Evolutionary conservation across 2,888 invertebrate genomes (phyloP).

Genomic region (Trissonchulus sp.): DNA sequence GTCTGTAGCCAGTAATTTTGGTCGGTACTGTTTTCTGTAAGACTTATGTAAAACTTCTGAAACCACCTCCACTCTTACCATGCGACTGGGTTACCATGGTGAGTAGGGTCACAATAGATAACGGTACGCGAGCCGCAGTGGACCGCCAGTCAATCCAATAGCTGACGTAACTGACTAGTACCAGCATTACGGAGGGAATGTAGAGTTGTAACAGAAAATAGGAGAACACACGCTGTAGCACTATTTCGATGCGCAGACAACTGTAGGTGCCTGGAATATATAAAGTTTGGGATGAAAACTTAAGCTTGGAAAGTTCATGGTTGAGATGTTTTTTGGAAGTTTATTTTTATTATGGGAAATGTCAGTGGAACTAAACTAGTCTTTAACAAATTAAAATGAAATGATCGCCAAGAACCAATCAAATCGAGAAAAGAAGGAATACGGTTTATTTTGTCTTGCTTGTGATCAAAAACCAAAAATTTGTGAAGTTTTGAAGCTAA

Average conservation of each 20-base stretch:
- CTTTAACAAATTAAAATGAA: no score
- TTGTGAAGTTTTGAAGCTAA: no score
- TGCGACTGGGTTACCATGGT: constrained; percentile 51
- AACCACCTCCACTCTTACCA: no score
- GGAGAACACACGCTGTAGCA: constrained; percentile 49
- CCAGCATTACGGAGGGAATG: constrained; percentile 41
- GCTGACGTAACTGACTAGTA: constrained; percentile 31
- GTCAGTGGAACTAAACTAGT: neutral
- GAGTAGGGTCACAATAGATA: constrained; percentile 49
- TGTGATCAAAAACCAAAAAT: no score
- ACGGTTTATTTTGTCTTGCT: no score
- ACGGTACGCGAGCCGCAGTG: constrained; percentile 49
- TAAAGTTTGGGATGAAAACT: no score
- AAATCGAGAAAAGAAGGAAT: no score
- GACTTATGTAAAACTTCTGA: no score
- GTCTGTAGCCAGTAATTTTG: no score
- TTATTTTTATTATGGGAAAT: neutral
- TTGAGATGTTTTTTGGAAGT: neutral
- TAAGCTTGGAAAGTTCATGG: neutral
- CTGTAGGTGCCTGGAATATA: constrained; percentile 41
- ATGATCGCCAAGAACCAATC: no score
- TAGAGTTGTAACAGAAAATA: constrained; percentile 51
- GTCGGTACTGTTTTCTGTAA: no score
- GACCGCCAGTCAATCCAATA: constrained; percentile 51
- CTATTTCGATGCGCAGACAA: constrained; percentile 46